A percentile compares a stretch with the other conserved stretches of the same genome.
These are phyloP conservation scores for Drosophila burlai DNA, from an alignment of 1,140 invertebrate species.

Conservation along the genomic window DNA sequence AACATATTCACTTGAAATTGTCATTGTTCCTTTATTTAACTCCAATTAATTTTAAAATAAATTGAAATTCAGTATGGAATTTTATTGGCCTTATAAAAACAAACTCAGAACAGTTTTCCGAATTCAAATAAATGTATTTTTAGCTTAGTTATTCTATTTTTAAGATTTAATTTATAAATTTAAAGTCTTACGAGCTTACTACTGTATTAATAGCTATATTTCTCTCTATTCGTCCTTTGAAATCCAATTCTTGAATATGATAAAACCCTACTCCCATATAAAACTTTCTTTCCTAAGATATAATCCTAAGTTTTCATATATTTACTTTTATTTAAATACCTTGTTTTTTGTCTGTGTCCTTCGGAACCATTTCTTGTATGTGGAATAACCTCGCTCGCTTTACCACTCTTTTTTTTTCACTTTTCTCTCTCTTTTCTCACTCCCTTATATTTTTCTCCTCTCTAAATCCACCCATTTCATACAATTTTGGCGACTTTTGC, in stretches of 20 bases:
- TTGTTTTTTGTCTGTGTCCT: neutral
- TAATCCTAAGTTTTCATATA: neutral
- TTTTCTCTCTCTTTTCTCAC: neutral
- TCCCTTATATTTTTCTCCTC: neutral
- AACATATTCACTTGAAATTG: neutral
- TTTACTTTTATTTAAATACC: neutral
- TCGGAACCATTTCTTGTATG: neutral
- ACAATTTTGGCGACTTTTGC: slow-evolving; percentile 48
- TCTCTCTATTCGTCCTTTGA: too few species aligned
- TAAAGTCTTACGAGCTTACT: too few species aligned
- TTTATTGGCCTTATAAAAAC: too few species aligned
- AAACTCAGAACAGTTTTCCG: too few species aligned
- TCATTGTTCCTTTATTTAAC: too few species aligned
- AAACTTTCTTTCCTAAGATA: neutral
- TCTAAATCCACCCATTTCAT: slow-evolving; percentile 28
- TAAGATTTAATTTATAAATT: too few species aligned
- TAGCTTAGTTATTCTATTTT: too few species aligned
- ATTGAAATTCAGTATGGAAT: too few species aligned
- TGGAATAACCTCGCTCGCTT: neutral
- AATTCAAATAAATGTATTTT: too few species aligned
- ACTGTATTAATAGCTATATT: too few species aligned
- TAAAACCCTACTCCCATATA: neutral
- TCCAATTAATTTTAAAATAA: too few species aligned
- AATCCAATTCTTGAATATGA: neutral
- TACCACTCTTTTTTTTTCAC: neutral